Evolutionary conservation across 2,113 vertebrate genomes (phyloP), one percentile per base, ranked within the genome.

Genomic region (Stercorarius parasiticus): DNA sequence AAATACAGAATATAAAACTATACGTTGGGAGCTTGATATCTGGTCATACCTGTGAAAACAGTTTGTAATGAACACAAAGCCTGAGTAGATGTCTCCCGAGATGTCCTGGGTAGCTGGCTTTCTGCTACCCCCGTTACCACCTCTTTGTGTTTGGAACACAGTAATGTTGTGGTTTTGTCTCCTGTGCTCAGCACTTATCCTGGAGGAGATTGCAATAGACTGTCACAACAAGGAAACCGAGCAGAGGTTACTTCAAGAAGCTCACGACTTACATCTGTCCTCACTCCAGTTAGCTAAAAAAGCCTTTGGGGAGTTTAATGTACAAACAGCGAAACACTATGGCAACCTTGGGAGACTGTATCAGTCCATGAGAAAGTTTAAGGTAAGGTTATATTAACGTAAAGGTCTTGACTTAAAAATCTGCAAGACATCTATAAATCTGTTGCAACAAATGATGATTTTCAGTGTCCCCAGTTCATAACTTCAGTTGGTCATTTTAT

Each of bases 341-440:
- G 99, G 99, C 94, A 99, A 99, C 98, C 98, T 99, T 64, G 99
- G 99, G 65, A 98, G 99, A 47, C 99, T 99, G 88, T 99, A 99
- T 97, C 99, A 99, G 97, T 99, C 99, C 72, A 99, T 99, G 99
- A 99, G 99, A 97, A 99, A 99, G 98, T 99, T 99, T 96, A 99
- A 99, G 99, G 99, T 99, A 87, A 82, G 82, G 1, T 27, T n/a
- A 27, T 8, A 3, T 5, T 15, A n/a, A 13, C 12, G 11, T 20
- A 5, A 30, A 73, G 8, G 23, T 71, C 58, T 32, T 40, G 15
- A 42, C 18, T 40, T 29, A 2, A 42, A 42, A 58, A 47, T 27
- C 36, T 78, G 19, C 6, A 3, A 3, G 30, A 1, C 10, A 5
- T 45, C 43, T 61, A 1, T 38, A 12, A 19, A 32, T 50, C 45